Evolutionary conservation across 2,797 vertebrate species (phyloP).

Genomic region (Silurus lanzhouensis): DNA sequence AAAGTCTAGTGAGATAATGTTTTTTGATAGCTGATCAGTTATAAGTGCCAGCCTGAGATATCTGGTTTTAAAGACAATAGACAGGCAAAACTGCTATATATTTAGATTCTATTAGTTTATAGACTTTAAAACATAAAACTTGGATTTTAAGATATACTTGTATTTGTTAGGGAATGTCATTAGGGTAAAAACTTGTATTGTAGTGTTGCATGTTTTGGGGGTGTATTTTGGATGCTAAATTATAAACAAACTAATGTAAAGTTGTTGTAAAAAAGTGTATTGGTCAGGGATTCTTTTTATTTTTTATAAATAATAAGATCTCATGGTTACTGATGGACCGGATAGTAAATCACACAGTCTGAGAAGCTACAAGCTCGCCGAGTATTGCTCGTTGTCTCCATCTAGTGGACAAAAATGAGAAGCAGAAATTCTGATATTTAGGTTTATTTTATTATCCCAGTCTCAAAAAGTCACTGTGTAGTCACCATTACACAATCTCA

Average conservation of each 20-base stretch:
- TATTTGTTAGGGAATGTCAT: not conserved
- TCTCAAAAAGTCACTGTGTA: not conserved
- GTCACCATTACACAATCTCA: not conserved
- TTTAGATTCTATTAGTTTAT: not conserved
- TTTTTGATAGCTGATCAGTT: too few relatives aligned
- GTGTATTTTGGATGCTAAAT: not conserved
- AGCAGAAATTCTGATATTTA: not conserved
- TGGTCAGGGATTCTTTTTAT: too few relatives aligned
- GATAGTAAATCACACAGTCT: not conserved
- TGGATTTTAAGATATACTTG: not conserved
- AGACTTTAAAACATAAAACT: not conserved
- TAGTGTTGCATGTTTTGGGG: not conserved
- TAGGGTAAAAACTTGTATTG: not conserved
- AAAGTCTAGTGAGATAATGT: too few relatives aligned
- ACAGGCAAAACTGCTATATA: not conserved
- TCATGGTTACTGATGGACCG: not conserved
- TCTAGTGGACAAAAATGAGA: constrained; percentile 27
- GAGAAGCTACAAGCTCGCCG: not conserved
- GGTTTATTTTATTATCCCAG: not conserved
- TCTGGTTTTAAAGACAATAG: too few relatives aligned
- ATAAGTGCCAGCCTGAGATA: too few relatives aligned
- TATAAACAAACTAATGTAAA: not conserved
- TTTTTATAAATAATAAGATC: not conserved
- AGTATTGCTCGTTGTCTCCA: constrained; percentile 17
- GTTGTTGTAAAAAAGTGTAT: not conserved